Conservation (phyloP, 2,888 invertebrate genomes). For the Meiosimyza platycephala region DNA sequence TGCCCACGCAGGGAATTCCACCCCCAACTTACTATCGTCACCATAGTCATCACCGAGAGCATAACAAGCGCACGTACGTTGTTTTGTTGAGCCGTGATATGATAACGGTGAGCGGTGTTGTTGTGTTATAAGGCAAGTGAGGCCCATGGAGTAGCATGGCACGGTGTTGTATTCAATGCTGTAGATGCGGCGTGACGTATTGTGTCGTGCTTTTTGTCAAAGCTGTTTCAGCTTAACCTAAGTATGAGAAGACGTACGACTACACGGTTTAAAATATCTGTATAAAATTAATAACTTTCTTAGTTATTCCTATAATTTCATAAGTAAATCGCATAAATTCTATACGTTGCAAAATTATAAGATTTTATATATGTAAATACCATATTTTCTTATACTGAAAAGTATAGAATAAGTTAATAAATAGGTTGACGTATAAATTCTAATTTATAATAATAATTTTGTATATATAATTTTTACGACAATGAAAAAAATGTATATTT, state of each 20-base stretch:
- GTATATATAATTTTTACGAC: too few species aligned
- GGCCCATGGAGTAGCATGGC: neutral
- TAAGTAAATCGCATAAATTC: too few species aligned
- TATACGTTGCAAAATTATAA: too few species aligned
- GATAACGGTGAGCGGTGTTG: constrained; percentile 19
- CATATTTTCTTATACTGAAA: too few species aligned
- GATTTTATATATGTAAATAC: too few species aligned
- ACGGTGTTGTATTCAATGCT: neutral
- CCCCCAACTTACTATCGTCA: constrained; percentile 37
- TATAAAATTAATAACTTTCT: too few species aligned
- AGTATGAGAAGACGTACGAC: neutral
- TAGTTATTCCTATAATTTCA: too few species aligned
- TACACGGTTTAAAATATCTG: neutral
- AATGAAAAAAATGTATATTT: too few species aligned
- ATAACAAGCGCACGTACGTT: constrained; percentile 35
- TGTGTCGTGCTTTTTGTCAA: neutral
- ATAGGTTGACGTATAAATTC: too few species aligned
- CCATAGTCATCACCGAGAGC: constrained; percentile 38
- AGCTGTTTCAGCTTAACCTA: neutral
- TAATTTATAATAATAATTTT: too few species aligned
- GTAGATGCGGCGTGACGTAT: constrained; percentile 5
- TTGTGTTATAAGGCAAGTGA: constrained; percentile 2
- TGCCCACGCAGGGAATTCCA: constrained; percentile 39
- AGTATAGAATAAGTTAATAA: too few species aligned
- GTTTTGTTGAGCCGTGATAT: constrained; percentile 29